Conservation (phyloP, 2,888 invertebrate species). For the Lasioglossum calceatum region DNA sequence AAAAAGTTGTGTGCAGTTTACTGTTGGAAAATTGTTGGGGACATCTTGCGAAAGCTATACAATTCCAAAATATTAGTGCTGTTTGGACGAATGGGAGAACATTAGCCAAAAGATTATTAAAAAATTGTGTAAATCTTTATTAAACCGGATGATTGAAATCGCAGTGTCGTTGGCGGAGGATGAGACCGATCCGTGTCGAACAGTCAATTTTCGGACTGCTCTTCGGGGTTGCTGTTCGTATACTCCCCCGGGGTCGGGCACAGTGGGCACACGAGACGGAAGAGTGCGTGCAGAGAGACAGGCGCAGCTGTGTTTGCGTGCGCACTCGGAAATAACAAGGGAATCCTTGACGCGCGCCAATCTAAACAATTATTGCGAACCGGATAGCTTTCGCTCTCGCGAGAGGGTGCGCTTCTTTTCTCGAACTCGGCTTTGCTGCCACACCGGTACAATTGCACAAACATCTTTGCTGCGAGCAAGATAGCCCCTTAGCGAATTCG, state of each 20-base stretch:
- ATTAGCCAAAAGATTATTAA: no score
- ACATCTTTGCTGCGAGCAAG: not conserved
- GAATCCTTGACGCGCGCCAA: conserved; percentile 70
- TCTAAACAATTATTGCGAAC: conserved; percentile 75
- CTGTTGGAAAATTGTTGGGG: no score
- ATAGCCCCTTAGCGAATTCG: no score
- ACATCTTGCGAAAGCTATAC: no score
- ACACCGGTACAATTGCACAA: conserved; percentile 14
- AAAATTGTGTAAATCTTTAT: no score
- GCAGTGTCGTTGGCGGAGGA: not conserved
- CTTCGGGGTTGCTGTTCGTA: not conserved
- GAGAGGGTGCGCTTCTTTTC: conserved; percentile 33
- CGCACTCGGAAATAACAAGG: conserved; percentile 47
- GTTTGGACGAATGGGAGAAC: no score
- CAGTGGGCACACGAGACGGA: not conserved
- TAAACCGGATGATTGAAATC: not conserved
- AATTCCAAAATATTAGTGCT: no score
- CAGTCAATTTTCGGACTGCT: not conserved
- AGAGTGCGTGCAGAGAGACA: not conserved
- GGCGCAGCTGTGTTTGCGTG: conserved; percentile 5
- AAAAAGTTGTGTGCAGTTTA: no score
- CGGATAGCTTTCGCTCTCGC: conserved; percentile 46
- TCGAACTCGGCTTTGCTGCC: not conserved
- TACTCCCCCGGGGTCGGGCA: not conserved
- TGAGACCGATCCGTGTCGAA: not conserved